Percentiles rank a stretch among this genome's conserved stretches.
These are phyloP conservation scores for Phoxinus dragarum DNA, from an alignment of 2,797 vertebrate species.

Conservation along the genomic window DNA sequence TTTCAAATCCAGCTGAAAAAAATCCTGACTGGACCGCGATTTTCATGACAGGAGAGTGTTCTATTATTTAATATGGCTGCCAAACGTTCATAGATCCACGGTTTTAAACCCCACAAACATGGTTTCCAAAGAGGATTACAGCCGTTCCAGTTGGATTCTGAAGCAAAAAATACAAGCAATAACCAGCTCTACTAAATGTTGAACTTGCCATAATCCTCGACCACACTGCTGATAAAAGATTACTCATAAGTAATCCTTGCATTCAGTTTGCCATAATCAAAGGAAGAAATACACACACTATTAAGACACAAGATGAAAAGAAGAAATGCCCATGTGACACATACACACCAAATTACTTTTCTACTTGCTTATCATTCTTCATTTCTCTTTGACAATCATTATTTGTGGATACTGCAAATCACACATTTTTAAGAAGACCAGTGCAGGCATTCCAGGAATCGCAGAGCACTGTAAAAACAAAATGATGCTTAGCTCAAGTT, in stretches of 20 bases:
- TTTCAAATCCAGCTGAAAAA: constrained; percentile 34
- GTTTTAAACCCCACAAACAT: constrained; percentile 47
- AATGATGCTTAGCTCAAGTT: constrained; percentile 33
- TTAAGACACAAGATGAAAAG: constrained; percentile 41
- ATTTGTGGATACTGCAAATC: constrained; percentile 57
- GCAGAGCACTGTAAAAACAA: not conserved
- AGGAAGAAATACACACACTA: constrained; percentile 46
- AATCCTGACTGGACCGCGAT: constrained; percentile 33
- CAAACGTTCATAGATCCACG: constrained; percentile 49
- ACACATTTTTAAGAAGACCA: constrained; percentile 57
- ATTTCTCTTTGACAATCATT: constrained; percentile 58
- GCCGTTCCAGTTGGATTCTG: constrained; percentile 54
- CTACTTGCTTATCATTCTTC: constrained; percentile 30
- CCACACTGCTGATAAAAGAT: constrained; percentile 63
- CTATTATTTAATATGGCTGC: constrained; percentile 57
- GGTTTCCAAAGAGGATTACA: constrained; percentile 55
- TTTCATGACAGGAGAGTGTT: constrained; percentile 48
- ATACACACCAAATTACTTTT: constrained; percentile 50
- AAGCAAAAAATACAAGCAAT: constrained; percentile 41
- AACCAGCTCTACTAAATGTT: constrained; percentile 49
- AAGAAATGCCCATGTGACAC: constrained; percentile 45
- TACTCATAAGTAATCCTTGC: constrained; percentile 53
- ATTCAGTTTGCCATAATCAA: constrained; percentile 53
- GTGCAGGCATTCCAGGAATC: constrained; percentile 46
- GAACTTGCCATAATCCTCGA: constrained; percentile 52